Evolutionary conservation across 2,888 invertebrate species (phyloP).

Genomic region (Pseudococcus jackbeardsleyi): DNA sequence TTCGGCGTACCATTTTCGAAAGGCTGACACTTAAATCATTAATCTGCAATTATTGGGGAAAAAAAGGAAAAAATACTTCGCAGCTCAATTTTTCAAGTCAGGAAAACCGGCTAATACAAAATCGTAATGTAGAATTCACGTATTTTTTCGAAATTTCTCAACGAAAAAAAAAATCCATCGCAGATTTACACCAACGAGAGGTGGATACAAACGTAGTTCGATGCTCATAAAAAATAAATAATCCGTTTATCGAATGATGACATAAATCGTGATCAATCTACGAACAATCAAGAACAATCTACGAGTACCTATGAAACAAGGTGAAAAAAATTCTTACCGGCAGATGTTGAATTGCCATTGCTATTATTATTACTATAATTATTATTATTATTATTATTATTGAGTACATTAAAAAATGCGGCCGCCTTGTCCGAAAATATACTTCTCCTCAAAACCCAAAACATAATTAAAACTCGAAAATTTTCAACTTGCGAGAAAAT

Average conservation of each 20-base stretch:
- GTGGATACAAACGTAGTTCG: no score
- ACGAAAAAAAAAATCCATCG: no score
- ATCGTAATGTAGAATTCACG: no score
- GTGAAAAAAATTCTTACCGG: constrained; percentile 52
- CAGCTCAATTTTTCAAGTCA: no score
- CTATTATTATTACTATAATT: constrained; percentile 62
- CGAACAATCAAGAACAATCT: background rate
- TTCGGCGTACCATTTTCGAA: no score
- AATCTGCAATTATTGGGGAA: no score
- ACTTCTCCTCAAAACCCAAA: constrained; percentile 67
- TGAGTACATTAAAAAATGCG: constrained; percentile 67
- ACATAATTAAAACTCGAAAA: constrained; percentile 66
- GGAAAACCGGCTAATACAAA: no score
- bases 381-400: constrained; percentile 67
- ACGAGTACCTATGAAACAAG: background rate
- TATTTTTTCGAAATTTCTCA: no score
- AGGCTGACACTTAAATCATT: no score
- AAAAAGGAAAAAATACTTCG: no score
- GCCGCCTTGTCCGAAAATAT: constrained; percentile 67
- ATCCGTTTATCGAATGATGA: background rate
- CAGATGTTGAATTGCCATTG: constrained; percentile 61
- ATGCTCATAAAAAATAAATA: background rate
- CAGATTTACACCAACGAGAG: no score
- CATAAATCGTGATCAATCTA: background rate
- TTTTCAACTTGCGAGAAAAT: constrained; percentile 43